Evolutionary conservation across 2,113 vertebrate genomes (phyloP).

Genomic region (Pavo muticus): DNA sequence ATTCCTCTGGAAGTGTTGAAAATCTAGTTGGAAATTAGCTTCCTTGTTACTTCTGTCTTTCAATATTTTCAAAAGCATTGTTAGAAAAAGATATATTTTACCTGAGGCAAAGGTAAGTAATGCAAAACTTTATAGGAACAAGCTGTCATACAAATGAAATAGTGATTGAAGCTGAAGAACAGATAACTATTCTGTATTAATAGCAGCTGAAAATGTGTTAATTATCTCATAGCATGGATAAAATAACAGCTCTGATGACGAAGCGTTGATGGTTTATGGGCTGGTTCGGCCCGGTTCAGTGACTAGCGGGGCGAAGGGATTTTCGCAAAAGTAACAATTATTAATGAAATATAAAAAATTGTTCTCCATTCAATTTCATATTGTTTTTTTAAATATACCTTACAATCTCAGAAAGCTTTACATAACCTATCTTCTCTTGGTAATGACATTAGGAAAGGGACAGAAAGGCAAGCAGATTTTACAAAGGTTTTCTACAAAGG

Average conservation of each 20-base stretch:
- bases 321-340: neutral
- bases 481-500: neutral
- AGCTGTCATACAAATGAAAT: neutral
- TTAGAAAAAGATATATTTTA: neutral
- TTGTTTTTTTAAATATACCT: neutral
- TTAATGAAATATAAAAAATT: neutral
- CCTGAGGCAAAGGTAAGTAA: neutral
- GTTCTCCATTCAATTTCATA: neutral
- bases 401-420: neutral
- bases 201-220: neutral
- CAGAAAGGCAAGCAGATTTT: neutral
- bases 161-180: neutral
- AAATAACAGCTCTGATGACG: neutral
- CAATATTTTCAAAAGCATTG: neutral
- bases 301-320: too few species aligned
- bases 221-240: neutral
- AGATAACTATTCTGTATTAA: neutral
- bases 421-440: neutral
- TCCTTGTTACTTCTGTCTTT: neutral
- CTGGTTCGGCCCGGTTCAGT: too few species aligned
- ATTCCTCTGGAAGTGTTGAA: neutral
- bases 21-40: neutral
- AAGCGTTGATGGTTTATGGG: too few species aligned
- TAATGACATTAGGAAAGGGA: neutral
- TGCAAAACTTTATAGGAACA: neutral